Base-by-base conservation (phyloP, 2,797 vertebrate species). In the Sternotherus odoratus region DNA sequence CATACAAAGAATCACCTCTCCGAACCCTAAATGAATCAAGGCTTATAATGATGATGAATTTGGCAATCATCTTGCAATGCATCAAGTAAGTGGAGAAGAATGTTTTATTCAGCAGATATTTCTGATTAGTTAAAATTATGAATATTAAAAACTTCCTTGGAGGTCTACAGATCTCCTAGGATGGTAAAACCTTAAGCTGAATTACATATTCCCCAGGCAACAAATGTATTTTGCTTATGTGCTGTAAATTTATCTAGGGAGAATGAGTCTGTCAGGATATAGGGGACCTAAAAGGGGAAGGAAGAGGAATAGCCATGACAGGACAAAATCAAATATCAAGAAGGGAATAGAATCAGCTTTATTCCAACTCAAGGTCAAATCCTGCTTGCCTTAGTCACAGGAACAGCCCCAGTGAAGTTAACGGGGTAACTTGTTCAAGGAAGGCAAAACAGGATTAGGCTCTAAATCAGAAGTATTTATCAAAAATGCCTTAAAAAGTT, bases 171-270 rank as follows among this genome's bases (percentile, higher is more conserved):
- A 74, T 95, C 95, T 97, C 95, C 79, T 79, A 96, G 94, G 94
- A 95, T 88, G 83, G 85, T 69, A 89, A 79, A 77, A 74, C 93
- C 74, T 2, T 82, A 86, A 10, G 48, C 66, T 9, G 79, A 95
- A 93, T 39, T 87, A 79, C 13, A 21, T 75, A 94, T 97, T 97
- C 96, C 95, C 94, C 66, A 54, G 95, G 95, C 92, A 97, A 96
- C 95, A 97, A 97, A 97, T 96, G 92, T 49, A 88, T 96, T 97
- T 97, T 21, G 60, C 96, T 95, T 95, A 95, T 96, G 97, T 93
- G 89, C 91, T 91, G 89, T 63, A 48, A 82, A 89, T 96, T 94
- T 96, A 89, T 96, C 93, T 92, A 94, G 95, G 89, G 81, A 96
- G 89, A 96, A 93, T 75, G 95, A 95, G 66, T 77, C 86, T 1